A percentile compares a stretch with the other conserved stretches of the same genome.
Evolutionary conservation across 2,113 vertebrate genomes (phyloP).

Genomic region (Hippocampus zosterae): DNA sequence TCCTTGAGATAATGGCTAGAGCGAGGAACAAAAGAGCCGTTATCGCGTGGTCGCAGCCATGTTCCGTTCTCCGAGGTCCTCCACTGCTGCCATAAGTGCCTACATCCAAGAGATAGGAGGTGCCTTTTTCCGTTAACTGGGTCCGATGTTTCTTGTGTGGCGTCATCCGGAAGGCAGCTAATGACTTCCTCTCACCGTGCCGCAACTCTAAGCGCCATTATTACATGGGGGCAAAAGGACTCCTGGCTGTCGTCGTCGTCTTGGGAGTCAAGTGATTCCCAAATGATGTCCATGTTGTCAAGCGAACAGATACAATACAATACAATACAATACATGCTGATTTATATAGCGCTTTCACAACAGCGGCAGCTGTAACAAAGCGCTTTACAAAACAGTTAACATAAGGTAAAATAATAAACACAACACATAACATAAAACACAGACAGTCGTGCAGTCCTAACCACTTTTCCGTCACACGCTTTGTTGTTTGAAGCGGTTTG

Average conservation of each 20-base stretch:
- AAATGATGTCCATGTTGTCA: background rate
- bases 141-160: slow-evolving; percentile 42
- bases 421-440: no score
- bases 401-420: no score
- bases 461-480: no score
- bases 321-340: no score
- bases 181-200: slow-evolving; percentile 40
- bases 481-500: no score
- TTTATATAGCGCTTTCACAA: no score
- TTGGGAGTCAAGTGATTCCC: slow-evolving; percentile 18
- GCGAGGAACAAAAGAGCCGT: slow-evolving; percentile 51
- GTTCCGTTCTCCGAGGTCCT: slow-evolving; percentile 42
- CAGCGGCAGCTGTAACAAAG: no score
- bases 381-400: no score
- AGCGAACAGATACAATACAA: no score
- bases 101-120: slow-evolving; percentile 46
- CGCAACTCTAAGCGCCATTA: slow-evolving; percentile 37
- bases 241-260: slow-evolving; percentile 25
- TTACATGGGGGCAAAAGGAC: slow-evolving; percentile 46
- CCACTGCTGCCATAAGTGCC: slow-evolving; percentile 58
- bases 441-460: no score
- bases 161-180: slow-evolving; percentile 55
- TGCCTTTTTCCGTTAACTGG: slow-evolving; percentile 32
- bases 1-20: slow-evolving; percentile 58
- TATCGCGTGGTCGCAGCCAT: slow-evolving; percentile 55